Base-by-base conservation (phyloP, 2,113 vertebrate species). In the Prunella fulvescens region DNA sequence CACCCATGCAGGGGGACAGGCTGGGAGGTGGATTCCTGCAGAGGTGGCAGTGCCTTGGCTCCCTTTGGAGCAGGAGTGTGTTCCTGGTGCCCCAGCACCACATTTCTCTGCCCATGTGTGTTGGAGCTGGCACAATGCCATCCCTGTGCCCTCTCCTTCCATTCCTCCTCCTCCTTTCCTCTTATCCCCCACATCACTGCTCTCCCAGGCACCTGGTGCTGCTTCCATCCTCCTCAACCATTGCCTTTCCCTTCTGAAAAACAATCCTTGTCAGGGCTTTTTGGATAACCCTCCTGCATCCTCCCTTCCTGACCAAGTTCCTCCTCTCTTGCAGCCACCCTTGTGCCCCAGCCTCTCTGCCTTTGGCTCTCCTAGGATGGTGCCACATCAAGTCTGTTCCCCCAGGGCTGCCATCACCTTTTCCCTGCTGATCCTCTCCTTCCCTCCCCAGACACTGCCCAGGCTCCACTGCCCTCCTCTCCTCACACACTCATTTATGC, bases 101-200 rank as follows among this genome's bases (percentile, higher is more conserved):
- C 24, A 0, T 40, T 77, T 22, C 62, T 61, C 18, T 2, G 0
- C 2, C 9, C 17, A 0, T 3, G 6, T 31, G 39, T 19, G n/a
- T 24, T 24, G 50, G 76, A n/a, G 78, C 9, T 76, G 70, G n/a
- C 35, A 35, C 54, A 19, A 2, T 0, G 0, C 62, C 44, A 37
- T 78, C 69, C 4, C 65, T 10, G 1, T 10, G 16, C 53, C 44
- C 33, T 81, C 11, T 28, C 44, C 35, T 58, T 82, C 20, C 50
- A 1, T 57, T 73, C 56, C n/a, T 69, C 24, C n/a, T 73, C 6
- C 53, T 67, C 18, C 25, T 64, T 77, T 51, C 54, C 31, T 61
- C 40, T 67, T 33, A 26, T 70, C 26, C 47, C 29, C 31, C 33
- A 11, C 15, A n/a, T 47, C 53, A 22, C 23, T 81, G 64, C 60